Conservation (phyloP, 2,888 invertebrate species). For the Merodon equestris region DNA sequence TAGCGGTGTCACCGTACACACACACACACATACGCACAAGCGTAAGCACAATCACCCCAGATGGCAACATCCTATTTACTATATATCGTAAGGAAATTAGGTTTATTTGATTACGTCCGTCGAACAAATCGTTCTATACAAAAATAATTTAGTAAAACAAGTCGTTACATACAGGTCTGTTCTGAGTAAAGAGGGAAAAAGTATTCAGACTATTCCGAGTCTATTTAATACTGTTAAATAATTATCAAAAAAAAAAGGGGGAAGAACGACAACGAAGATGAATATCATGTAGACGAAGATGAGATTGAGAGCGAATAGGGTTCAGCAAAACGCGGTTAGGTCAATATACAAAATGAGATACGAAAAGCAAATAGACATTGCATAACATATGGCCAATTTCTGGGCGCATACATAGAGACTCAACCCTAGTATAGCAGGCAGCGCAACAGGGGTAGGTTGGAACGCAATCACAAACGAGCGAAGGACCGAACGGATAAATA, state of each 20-base stretch:
- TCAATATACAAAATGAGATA: constrained; percentile 59
- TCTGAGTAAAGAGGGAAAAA: constrained; percentile 18
- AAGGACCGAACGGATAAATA: no score
- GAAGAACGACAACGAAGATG: background rate
- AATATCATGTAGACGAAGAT: no score
- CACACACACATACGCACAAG: no score
- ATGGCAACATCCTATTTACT: no score
- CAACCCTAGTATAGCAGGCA: no score
- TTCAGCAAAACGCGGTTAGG: constrained; percentile 22
- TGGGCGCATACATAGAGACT: constrained; percentile 38
- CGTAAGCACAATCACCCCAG: no score
- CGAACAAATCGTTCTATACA: constrained; percentile 54
- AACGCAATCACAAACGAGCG: no score
- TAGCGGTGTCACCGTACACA: no score
- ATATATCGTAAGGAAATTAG: constrained; percentile 6
- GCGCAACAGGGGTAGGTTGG: no score
- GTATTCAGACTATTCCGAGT: constrained; percentile 34
- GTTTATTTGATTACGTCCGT: constrained; percentile 61
- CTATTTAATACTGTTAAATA: constrained; percentile 50
- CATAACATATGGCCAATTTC: constrained; percentile 68
- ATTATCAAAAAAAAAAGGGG: constrained; percentile 34
- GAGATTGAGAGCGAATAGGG: no score
- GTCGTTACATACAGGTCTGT: constrained; percentile 33
- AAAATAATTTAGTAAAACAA: constrained; percentile 62
- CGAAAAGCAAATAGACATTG: constrained; percentile 60